Evolutionary conservation across 2,797 vertebrate genomes (phyloP).

Genomic region (Channa striata): DNA sequence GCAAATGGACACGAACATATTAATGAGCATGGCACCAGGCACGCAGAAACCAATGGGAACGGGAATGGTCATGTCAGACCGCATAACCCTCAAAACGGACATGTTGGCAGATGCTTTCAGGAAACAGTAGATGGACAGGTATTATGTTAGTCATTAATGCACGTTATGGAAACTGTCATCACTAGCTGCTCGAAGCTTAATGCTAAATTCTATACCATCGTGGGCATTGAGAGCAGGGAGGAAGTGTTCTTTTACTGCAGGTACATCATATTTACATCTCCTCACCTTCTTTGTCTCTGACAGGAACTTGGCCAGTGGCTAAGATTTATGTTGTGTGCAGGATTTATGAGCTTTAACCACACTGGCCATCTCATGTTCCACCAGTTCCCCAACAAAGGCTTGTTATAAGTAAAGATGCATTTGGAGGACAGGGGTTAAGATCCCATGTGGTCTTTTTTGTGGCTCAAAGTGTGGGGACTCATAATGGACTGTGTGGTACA

Average conservation of each 20-base stretch:
- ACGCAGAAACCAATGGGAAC: conserved; percentile 49
- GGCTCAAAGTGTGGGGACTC: conserved; percentile 12
- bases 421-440: conserved; percentile 28
- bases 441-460: conserved; percentile 30
- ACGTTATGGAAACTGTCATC: conserved; percentile 24
- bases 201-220: neutral
- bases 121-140: conserved; percentile 92
- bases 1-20: conserved; percentile 71
- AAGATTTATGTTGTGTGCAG: conserved; percentile 48
- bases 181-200: conserved; percentile 26
- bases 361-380: conserved; percentile 56
- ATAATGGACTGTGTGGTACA: conserved; percentile 14
- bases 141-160: conserved; percentile 51
- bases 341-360: conserved; percentile 56
- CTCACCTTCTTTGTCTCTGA: conserved; percentile 37
- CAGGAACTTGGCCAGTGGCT: conserved; percentile 42
- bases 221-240: conserved; percentile 27
- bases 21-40: conserved; percentile 71
- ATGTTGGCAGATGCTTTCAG: conserved; percentile 92
- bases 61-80: conserved; percentile 52
- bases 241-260: conserved; percentile 34
- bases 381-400: conserved; percentile 20
- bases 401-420: conserved; percentile 48
- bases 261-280: conserved; percentile 27
- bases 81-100: conserved; percentile 67